Percentiles rank a stretch among this genome's conserved stretches.
phyloP scores from a whole-genome alignment of 2,888 invertebrate genomes.

The Lasioglossum oenotherae region DNA sequence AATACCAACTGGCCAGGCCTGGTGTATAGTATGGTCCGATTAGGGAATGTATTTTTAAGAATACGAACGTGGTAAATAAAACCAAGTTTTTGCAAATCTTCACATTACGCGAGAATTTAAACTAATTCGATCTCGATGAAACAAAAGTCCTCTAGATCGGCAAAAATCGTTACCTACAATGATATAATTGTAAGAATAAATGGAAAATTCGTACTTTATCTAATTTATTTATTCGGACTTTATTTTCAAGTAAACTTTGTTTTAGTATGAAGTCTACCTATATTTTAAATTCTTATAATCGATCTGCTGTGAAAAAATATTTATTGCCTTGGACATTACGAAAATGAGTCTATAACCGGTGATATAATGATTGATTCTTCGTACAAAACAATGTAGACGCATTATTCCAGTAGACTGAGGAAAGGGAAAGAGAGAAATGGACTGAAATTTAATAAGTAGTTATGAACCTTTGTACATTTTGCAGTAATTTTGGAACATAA shows the following conservation, averaged over 20 bases:
- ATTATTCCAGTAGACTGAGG: conserved; percentile 1
- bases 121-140: background rate
- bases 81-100: conserved; percentile 2
- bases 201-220: background rate
- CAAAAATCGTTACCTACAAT: too few relatives aligned
- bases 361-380: background rate
- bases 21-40: conserved; percentile 9
- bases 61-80: conserved; percentile 55
- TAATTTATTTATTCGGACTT: background rate
- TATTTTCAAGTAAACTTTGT: background rate
- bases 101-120: background rate
- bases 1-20: too few relatives aligned
- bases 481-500: background rate
- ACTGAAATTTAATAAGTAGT: background rate
- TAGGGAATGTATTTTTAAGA: conserved; percentile 39
- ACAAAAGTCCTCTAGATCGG: background rate
- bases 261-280: background rate
- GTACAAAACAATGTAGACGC: background rate
- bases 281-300: background rate
- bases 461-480: background rate
- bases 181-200: background rate
- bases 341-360: background rate
- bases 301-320: background rate
- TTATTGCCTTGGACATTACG: background rate
- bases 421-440: background rate